Percentiles rank a stretch among this genome's conserved stretches.
Evolutionary conservation across 2,888 invertebrate species (phyloP).

Genomic region (Leucophora obtusa): DNA sequence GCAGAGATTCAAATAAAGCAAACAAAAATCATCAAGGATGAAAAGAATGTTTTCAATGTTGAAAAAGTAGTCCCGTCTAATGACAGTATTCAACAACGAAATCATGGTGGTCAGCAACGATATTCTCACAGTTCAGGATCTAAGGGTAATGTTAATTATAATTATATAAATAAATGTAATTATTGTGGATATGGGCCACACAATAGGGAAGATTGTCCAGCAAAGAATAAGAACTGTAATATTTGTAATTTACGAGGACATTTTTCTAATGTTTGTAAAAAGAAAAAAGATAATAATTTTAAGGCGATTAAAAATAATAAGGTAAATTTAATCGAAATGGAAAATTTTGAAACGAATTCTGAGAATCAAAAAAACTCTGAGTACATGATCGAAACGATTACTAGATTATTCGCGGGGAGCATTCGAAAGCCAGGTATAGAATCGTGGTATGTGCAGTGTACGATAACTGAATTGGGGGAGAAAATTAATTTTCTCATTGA

Average conservation of each 20-base stretch:
- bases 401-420: no score
- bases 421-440: no score
- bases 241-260: constrained; percentile 10
- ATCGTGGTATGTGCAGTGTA: no score
- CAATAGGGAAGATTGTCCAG: constrained; percentile 10
- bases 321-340: no score
- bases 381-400: no score
- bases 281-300: constrained; percentile 1
- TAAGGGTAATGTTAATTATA: no score
- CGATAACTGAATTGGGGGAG: no score
- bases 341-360: no score
- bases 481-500: no score
- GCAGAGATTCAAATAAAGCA: constrained; percentile 18
- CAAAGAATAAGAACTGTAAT: constrained; percentile 18
- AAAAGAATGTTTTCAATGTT: constrained; percentile 17
- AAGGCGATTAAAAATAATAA: background rate
- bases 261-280: constrained; percentile 28
- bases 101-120: background rate
- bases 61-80: background rate
- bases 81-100: background rate
- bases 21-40: constrained; percentile 9
- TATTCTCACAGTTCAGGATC: no score
- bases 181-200: constrained; percentile 24
- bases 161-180: constrained; percentile 16
- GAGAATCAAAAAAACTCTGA: no score